Base-by-base conservation (phyloP, 2,797 vertebrate species). In the Acropternis orthonyx region DNA sequence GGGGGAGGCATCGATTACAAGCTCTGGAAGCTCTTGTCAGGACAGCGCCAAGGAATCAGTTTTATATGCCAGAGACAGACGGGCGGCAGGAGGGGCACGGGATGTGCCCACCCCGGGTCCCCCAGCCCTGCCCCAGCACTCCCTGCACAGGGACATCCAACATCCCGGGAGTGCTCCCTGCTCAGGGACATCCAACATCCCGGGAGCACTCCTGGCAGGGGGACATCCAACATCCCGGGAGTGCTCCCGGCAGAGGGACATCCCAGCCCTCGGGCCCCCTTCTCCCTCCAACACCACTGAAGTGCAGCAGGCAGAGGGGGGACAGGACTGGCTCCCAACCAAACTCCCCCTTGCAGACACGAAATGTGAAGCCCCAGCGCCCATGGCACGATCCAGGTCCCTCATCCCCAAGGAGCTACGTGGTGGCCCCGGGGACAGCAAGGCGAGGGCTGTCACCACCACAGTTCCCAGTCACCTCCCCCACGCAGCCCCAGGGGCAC, bases 11-110 rank as follows among this genome's bases (percentile, higher is more conserved):
- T 94, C 22, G 84, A 46, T 96, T 95, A 97, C 91, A 97, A 97
- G 97, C 97, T 97, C 96, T 88, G 91, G 95, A 97, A 97, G 97
- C 97, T 97, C 85, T 94, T 46, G 96, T 96, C 95, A 6, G 85
- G 92, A 95, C 84, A 96, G 94, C 27, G 17, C 13, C 52, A 89
- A 88, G 78, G 87, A 79, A 88, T 88, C 79, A 91, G 93, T 95
- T 95, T 92, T 89, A 37, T 58, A 88, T 84, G 91, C 19, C 41
- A 65, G 71, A 91, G 81, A 74, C 74, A 61, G 91, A 63, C 9
- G 85, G 91, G 92, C 6, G 73, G 88, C 80, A 43, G 81, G 84
- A 90, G 54, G 79, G 62, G 39, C 28, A 48, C 10, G 5, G 66
- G 66, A 65, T 1, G 2, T 34, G 49, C 66, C 51, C 54, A 28